Conservation (phyloP, 2,888 invertebrate genomes). For the Netelia melanura region DNA sequence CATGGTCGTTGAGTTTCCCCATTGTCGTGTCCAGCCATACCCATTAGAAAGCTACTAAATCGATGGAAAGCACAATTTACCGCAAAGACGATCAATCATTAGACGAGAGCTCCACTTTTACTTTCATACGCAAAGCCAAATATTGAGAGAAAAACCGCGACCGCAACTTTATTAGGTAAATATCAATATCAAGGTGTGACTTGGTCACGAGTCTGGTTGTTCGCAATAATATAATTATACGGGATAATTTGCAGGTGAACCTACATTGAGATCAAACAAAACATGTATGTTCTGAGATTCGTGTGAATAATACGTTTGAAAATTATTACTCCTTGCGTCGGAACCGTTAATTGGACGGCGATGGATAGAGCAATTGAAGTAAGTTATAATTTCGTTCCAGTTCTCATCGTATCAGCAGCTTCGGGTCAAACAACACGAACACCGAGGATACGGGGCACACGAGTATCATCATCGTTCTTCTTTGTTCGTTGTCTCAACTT, state of each 20-base stretch:
- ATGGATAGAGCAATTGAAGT: slow-evolving; percentile 3
- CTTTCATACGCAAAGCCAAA: slow-evolving; percentile 24
- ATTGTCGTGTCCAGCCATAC: slow-evolving; percentile 22
- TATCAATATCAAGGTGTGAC: background rate
- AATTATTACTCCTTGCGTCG: slow-evolving; percentile 31
- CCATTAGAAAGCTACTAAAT: slow-evolving; percentile 73
- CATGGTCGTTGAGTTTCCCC: background rate
- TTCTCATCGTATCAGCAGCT: slow-evolving; percentile 49
- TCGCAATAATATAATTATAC: background rate
- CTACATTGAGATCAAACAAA: background rate
- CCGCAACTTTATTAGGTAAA: slow-evolving; percentile 2
- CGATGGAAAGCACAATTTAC: slow-evolving; percentile 69
- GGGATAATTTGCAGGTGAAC: background rate
- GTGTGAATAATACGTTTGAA: slow-evolving; percentile 24
- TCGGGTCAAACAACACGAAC: slow-evolving; percentile 2
- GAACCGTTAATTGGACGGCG: slow-evolving; percentile 47
- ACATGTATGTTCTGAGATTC: slow-evolving; percentile 16
- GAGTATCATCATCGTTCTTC: slow-evolving; percentile 17
- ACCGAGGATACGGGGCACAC: background rate
- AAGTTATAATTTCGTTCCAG: slow-evolving; percentile 40
- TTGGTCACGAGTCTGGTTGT: background rate
- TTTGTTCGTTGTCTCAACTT: background rate
- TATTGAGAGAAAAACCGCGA: slow-evolving; percentile 8
- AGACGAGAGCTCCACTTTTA: slow-evolving; percentile 50
- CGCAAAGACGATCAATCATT: slow-evolving; percentile 57